Base-by-base conservation (phyloP, 2,797 vertebrate species). In the Chelidonichthys spinosus region DNA sequence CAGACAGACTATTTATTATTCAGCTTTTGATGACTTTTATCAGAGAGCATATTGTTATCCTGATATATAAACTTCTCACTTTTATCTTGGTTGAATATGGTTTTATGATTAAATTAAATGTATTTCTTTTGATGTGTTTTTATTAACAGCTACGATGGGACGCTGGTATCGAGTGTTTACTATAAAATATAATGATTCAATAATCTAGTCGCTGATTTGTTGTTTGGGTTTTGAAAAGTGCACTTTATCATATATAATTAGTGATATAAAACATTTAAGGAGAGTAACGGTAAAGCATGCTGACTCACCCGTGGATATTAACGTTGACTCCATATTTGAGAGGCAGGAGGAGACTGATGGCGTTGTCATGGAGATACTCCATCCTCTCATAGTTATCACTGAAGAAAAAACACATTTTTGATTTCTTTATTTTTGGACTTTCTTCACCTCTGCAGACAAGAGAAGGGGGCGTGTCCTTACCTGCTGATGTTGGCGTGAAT, bases 281-380 rank as follows among this genome's bases (percentile, higher is more conserved):
- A n/a, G 39, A 55, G 43, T 42, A 6, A 18, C 1, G 50, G 5
- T 6, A 4, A 32, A 3, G 4, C 6, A 3, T 46, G 37, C 44
- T 1, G 36, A 70, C 75, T 96, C 88, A 99, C 98, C 97, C 97
- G 0, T 97, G 95, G 81, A 95, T 81, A 72, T 93, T 93, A 55
- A 99, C 74, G 46, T 94, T 92, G 1, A 96, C 85, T 60, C 95
- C 97, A 0, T 98, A 95, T 92, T 94, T 97, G 3, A 98, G 95
- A 69, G 95, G 95, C 72, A 99, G 79, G 1, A 47, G 36, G 59
- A 98, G 86, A 14, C 78, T 92, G 15, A 94, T 54, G 0, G 36
- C 49, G 79, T 98, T 99, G 85, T 95, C 95, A 63, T 82, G 76
- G 58, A 94, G 84, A 77, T 90, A 92, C 53, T 90, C 92, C 7